Conservation (phyloP, 2,888 invertebrate species). For the Heliconius hortense region DNA sequence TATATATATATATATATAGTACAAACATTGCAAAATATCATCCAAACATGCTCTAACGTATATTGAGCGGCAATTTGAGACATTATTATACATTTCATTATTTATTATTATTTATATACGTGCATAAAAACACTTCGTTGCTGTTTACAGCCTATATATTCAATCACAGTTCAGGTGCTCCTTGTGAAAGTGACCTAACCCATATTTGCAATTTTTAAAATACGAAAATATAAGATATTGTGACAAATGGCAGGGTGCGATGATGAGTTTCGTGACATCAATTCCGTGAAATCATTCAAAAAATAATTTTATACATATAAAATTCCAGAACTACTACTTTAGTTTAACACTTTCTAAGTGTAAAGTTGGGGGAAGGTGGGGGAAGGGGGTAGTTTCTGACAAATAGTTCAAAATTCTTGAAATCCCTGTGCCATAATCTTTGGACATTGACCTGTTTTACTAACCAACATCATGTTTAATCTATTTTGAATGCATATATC, state of each 20-base stretch:
- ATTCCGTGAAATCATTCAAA: no score
- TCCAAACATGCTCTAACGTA: slow-evolving; percentile 33
- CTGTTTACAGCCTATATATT: slow-evolving; percentile 73
- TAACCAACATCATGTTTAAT: not conserved
- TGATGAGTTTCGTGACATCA: not conserved
- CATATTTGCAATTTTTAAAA: not conserved
- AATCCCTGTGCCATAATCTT: no score
- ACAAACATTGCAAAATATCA: slow-evolving; percentile 26
- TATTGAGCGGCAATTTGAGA: slow-evolving; percentile 32
- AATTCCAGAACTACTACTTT: not conserved
- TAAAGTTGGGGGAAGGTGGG: no score
- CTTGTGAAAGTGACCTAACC: slow-evolving; percentile 13
- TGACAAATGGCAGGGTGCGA: no score
- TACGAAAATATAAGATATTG: not conserved
- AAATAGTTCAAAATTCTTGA: no score
- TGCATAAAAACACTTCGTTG: slow-evolving; percentile 56
- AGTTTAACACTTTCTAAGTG: not conserved
- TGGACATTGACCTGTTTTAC: not conserved
- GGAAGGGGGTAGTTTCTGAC: no score
- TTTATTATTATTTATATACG: slow-evolving; percentile 13
- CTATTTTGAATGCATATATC: not conserved
- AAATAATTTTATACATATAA: not conserved
- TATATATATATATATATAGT: slow-evolving; percentile 8
- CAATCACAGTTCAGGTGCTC: slow-evolving; percentile 49
- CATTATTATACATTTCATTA: slow-evolving; percentile 18